Evolutionary conservation across 2,888 invertebrate genomes (phyloP).

Genomic region (Stenolophus ochropezus): DNA sequence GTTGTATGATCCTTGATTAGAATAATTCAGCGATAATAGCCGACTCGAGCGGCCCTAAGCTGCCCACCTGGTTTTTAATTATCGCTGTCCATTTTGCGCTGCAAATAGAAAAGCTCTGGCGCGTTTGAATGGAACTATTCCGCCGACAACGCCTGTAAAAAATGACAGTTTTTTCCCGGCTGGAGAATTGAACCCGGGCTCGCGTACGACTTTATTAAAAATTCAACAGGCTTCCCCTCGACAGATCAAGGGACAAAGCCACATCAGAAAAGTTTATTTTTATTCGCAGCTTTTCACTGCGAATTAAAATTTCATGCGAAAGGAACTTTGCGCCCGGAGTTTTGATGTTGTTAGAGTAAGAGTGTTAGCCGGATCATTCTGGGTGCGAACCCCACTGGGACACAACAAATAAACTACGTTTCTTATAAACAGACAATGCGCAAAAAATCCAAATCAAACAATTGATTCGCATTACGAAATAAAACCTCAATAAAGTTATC

Average conservation of each 20-base stretch:
- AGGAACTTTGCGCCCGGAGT: neutral
- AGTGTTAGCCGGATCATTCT: neutral
- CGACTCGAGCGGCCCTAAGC: neutral
- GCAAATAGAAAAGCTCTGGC: neutral
- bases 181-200: conserved; percentile 18
- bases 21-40: neutral
- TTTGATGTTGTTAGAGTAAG: neutral
- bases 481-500: no score
- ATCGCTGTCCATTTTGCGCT: neutral
- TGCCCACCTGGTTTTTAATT: neutral
- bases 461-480: no score
- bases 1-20: neutral
- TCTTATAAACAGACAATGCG: no score
- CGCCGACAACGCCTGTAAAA: conserved; percentile 21
- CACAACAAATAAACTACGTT: neutral
- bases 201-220: conserved; percentile 22
- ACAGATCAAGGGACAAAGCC: conserved; percentile 28
- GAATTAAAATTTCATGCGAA: neutral
- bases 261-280: conserved; percentile 21
- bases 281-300: neutral
- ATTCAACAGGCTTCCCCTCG: neutral
- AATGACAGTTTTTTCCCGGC: conserved; percentile 16
- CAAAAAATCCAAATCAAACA: no score
- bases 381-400: neutral
- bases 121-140: conserved; percentile 29